Base-by-base conservation (phyloP, 2,888 invertebrate species). In the Dorcus hopei region DNA sequence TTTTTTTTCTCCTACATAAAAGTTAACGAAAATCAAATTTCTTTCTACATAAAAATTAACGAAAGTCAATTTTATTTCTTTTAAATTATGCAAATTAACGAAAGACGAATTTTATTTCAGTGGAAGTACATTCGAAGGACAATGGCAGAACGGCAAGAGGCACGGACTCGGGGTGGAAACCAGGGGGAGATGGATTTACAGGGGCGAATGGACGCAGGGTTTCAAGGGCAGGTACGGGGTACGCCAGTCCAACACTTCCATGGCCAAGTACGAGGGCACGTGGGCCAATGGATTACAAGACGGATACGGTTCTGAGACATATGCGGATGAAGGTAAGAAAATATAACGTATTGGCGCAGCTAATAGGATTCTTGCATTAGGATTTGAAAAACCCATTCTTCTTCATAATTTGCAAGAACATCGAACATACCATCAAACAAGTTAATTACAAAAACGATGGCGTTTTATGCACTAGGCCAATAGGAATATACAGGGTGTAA, bases 261-360 rank as follows among this genome's bases (percentile, higher is more conserved):
- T 93, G 69, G 96, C 97, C 73, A 94, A 94, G 80, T 97, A 97
- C 82, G 95, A 97, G 80, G 97, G 97, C 74, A 97, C 97, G 63
- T 99, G 99, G 99, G 95, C 97, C 68, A 94, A 93, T 72, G 98
- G 98, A 67, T 87, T 98, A 62, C 98, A 99, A 81, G 99, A 99
- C 79, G 99, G 99, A 69, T 99, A 98, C 81, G 99, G 99, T 69
- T 97, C 97, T 51, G 99, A 99, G 82, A 97, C 97, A 61, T 99
- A 99, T 80, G 97, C 97, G 60, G 99, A 99, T 81, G 96, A 97
- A 80, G 98, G 98, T 97, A 80, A 88, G 26, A 7, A 4, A 7
- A 7, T 7, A 4, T 33, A 42, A 42, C 7, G 11, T 1, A n/a
- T 41, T 42, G 42, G 42, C 11, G 42, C 11, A 16, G 16, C 16